A percentile compares a stretch with the other conserved stretches of the same genome.
phyloP scores from a whole-genome alignment of 2,888 invertebrate species.

The Archips xylosteana region DNA sequence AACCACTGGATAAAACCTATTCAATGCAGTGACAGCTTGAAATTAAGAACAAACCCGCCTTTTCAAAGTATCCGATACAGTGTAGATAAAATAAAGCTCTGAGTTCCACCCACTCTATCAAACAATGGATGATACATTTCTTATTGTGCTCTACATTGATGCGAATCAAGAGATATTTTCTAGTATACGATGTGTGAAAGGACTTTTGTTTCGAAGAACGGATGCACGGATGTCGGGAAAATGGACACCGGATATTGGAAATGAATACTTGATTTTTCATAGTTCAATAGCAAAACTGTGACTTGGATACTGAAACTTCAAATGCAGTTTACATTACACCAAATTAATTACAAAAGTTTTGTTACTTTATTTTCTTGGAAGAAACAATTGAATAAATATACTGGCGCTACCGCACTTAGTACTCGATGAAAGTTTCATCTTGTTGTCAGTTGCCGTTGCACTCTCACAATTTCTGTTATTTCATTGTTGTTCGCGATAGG shows the following conservation, averaged over 20 bases:
- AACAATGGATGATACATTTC: conserved; percentile 15
- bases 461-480: conserved; percentile 19
- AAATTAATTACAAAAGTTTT: neutral
- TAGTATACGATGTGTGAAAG: conserved; percentile 12
- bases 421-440: conserved; percentile 13
- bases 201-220: conserved; percentile 30
- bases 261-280: neutral
- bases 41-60: neutral
- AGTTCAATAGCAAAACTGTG: neutral
- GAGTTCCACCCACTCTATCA: neutral
- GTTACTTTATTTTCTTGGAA: conserved; percentile 21
- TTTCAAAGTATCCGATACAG: neutral
- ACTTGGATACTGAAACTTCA: neutral
- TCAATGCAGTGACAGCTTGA: neutral
- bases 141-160: conserved; percentile 10
- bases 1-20: neutral
- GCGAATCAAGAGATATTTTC: conserved; percentile 18
- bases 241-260: neutral
- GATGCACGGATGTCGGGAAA: conserved; percentile 20
- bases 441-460: conserved; percentile 18
- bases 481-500: conserved; percentile 9
- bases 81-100: neutral
- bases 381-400: conserved; percentile 9
- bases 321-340: neutral
- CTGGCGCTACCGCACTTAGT: conserved; percentile 14